Evolutionary conservation across 2,888 invertebrate genomes (phyloP), one percentile per base, ranked within the genome.

Genomic region (Atherix ibis): DNA sequence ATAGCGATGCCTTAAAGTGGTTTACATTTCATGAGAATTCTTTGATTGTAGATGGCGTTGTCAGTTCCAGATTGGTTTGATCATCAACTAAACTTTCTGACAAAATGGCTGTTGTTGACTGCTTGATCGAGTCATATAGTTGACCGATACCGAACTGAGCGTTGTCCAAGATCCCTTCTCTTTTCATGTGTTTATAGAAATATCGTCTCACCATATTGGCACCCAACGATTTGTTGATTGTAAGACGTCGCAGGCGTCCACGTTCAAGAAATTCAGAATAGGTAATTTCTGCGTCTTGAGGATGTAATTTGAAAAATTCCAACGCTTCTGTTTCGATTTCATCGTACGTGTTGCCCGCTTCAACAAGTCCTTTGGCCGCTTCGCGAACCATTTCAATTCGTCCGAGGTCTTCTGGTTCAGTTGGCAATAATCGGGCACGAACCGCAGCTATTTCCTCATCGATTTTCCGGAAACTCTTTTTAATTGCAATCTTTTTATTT

Each of bases 321-420:
- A 44, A 43, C 3, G 48, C 47, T 17, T 50, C 45, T 2, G 27
- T 29, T 31, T 45, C 44, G 5, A 53, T 45, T 6, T 39, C 27
- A 2, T 43, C 40, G 29, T 51, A 57, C 13, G 38, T 28, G 0
- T 48, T 47, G 1, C 46, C 42, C 3, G 35, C 18, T n/a, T 39
- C 13, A 31, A 57, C 33, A 9, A 52, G 46, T 3, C 36, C 40
- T 4, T 46, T 40, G 2, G 51, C 51, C 1, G 46, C 45, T 15
- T 46, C 45, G 8, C 46, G 39, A 18, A 59, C 40, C 10, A 39
- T 31, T 14, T 58, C 56, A 5, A 43, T 47, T 14, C 59, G 51
- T 26, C 50, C 49, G 24, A 50, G 47, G 15, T 56, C 56, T 32
- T 63, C 63, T 18, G 65, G 52, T 9, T 64, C 63, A 2, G 64